Percentiles rank a stretch among this genome's conserved stretches.
These are phyloP conservation scores for Cryptocheilus praepositus DNA, from an alignment of 2,888 invertebrate genomes.

Conservation along the genomic window DNA sequence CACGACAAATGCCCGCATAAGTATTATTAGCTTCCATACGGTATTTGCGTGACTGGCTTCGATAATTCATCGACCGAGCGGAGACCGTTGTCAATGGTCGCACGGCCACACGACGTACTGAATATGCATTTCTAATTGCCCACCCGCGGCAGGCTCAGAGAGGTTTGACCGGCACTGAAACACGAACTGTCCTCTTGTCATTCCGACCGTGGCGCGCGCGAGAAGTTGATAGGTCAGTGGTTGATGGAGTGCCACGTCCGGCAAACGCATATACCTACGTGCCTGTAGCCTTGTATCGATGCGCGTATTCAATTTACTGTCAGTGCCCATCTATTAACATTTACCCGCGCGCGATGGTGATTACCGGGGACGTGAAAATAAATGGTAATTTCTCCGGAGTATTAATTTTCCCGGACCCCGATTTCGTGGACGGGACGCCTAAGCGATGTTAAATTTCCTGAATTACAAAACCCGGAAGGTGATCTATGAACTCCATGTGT, in stretches of 20 bases:
- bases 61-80: constrained; percentile 38
- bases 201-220: constrained; percentile 2
- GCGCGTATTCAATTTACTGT: constrained; percentile 59
- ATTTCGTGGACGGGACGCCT: constrained; percentile 44
- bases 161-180: constrained; percentile 13
- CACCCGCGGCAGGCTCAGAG: constrained; percentile 33
- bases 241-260: constrained; percentile 43
- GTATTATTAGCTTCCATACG: constrained; percentile 47
- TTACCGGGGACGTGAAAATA: constrained; percentile 49
- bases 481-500: constrained; percentile 42
- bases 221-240: constrained; percentile 47
- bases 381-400: constrained; percentile 48
- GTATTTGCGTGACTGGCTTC: constrained; percentile 39
- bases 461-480: constrained; percentile 44
- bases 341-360: constrained; percentile 40
- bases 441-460: constrained; percentile 38
- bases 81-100: constrained; percentile 36
- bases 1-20: constrained; percentile 10
- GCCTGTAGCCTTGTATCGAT: constrained; percentile 43
- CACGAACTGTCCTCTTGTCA: constrained; percentile 31
- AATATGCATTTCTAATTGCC: constrained; percentile 49
- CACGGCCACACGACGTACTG: constrained; percentile 17
- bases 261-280: constrained; percentile 26
- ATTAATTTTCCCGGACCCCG: constrained; percentile 44
- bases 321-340: constrained; percentile 53